Evolutionary conservation across 2,797 vertebrate species (phyloP).

Genomic region (Enteromius anoplus): DNA sequence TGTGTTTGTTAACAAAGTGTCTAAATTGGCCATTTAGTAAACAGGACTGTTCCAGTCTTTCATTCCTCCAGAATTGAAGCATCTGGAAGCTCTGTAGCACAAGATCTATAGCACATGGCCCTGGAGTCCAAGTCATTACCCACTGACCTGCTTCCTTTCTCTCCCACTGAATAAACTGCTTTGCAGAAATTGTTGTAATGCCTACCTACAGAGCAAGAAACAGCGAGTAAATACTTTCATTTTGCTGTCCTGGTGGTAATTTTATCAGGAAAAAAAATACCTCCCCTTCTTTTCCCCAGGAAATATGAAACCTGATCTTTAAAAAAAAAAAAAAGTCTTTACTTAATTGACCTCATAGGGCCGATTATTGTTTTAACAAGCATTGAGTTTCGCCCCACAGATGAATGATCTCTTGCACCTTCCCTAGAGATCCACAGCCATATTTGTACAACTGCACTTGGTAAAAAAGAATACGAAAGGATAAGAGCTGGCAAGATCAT

Average conservation of each 20-base stretch:
- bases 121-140: slow-evolving; percentile 27
- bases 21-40: neutral
- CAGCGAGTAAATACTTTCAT: neutral
- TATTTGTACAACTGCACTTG: slow-evolving; percentile 38
- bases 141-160: slow-evolving; percentile 52
- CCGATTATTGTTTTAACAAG: slow-evolving; percentile 32
- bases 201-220: neutral
- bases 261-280: neutral
- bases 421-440: neutral
- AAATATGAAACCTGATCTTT: neutral
- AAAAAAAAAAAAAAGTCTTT: slow-evolving; percentile 7
- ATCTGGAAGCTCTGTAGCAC: neutral
- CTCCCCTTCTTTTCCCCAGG: neutral
- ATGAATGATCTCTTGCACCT: neutral
- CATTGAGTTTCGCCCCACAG: slow-evolving; percentile 25
- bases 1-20: neutral
- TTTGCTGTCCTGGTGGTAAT: neutral
- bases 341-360: neutral
- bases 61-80: neutral
- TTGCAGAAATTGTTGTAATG: neutral
- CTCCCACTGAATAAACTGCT: slow-evolving; percentile 16
- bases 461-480: neutral
- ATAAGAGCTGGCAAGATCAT: neutral
- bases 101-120: slow-evolving; percentile 30
- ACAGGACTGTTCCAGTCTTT: neutral